These are phyloP conservation scores for Euplagia quadripunctaria DNA, from an alignment of 2,888 invertebrate genomes.

Conservation along the genomic window DNA sequence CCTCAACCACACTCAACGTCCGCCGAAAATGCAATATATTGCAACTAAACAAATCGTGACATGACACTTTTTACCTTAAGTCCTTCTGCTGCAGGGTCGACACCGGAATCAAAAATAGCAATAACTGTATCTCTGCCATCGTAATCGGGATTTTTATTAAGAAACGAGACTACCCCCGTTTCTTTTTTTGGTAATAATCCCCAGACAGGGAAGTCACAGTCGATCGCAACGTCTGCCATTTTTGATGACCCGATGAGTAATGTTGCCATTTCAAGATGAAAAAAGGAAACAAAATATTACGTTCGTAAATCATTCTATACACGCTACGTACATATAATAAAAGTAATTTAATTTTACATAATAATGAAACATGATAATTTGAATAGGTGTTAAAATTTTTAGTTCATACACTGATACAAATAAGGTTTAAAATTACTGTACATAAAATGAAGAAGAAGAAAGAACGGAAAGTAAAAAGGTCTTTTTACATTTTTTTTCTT, in stretches of 20 bases:
- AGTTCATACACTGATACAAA: not conserved
- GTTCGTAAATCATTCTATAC: not conserved
- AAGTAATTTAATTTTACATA: not conserved
- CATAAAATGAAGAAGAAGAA: not conserved
- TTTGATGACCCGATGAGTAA: constrained; percentile 79
- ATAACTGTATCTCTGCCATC: constrained; percentile 97
- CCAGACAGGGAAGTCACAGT: constrained; percentile 93
- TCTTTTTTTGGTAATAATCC: constrained; percentile 97
- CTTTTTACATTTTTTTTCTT: not conserved
- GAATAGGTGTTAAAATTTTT: not conserved
- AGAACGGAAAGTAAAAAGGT: not conserved
- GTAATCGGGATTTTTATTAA: constrained; percentile 95
- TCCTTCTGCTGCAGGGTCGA: constrained; percentile 98
- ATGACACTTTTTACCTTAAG: constrained; percentile 91
- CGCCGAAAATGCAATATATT: constrained; percentile 53
- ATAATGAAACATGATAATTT: not conserved
- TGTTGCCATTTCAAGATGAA: constrained; percentile 50
- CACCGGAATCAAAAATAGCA: constrained; percentile 98
- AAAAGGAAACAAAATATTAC: constrained; percentile 4
- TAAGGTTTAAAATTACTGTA: not conserved
- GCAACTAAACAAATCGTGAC: constrained; percentile 79
- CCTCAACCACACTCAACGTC: constrained; percentile 44
- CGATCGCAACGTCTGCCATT: constrained; percentile 87
- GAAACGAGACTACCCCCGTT: constrained; percentile 95
- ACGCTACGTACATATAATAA: not conserved